phyloP scores from a whole-genome alignment of 2,113 vertebrate species.

The Boulengeromyrus knoepffleri region DNA sequence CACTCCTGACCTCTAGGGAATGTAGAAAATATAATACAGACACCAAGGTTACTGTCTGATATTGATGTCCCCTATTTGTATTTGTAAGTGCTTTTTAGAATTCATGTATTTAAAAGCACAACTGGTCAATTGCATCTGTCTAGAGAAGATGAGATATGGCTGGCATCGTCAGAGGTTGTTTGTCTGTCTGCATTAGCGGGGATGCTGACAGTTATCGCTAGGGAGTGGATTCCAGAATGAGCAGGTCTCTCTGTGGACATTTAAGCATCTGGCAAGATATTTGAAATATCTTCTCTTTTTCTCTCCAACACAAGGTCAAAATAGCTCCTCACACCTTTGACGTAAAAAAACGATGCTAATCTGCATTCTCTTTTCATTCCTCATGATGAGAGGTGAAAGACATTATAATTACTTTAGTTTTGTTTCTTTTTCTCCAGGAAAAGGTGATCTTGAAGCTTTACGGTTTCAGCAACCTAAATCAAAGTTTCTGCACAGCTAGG shows the following conservation, averaged over 20 bases:
- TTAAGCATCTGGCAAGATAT: neutral
- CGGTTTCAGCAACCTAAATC: neutral
- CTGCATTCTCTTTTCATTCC: neutral
- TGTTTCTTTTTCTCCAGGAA: neutral
- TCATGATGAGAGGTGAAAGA: neutral
- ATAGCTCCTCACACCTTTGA: neutral
- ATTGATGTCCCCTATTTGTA: neutral
- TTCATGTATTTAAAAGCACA: neutral
- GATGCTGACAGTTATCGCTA: neutral
- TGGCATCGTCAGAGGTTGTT: neutral
- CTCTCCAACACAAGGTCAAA: neutral
- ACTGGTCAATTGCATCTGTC: neutral
- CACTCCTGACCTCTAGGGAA: neutral
- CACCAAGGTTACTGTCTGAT: neutral
- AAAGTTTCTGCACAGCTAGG: neutral
- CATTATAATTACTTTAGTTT: neutral
- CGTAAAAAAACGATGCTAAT: neutral
- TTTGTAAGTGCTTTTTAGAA: neutral
- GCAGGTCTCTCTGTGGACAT: neutral
- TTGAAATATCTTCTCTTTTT: neutral
- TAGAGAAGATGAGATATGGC: neutral
- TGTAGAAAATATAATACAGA: neutral
- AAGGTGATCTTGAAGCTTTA: neutral
- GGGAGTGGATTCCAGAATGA: neutral
- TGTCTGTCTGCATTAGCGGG: conserved; percentile 10